A percentile compares a stretch with the other conserved stretches of the same genome.
Evolutionary conservation across 2,113 vertebrate species (phyloP).

Genomic region (Ursus arctos): DNA sequence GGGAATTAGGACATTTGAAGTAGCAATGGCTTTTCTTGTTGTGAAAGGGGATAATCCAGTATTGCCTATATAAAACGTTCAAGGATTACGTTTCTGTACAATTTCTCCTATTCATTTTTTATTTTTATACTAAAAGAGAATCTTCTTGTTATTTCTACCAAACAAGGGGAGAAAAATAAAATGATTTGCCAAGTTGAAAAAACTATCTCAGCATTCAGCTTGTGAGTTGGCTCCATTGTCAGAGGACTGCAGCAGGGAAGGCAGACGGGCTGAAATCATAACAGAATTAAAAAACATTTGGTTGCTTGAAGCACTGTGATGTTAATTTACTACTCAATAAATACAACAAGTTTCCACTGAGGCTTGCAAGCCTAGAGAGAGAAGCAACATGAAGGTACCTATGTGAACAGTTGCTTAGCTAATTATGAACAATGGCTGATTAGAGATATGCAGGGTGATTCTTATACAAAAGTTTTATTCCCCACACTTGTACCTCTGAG

Average conservation of each 20-base stretch:
- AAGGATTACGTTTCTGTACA: not conserved
- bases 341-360: constrained; percentile 78
- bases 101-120: not conserved
- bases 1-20: not conserved
- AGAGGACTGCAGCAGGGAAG: constrained; percentile 45
- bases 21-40: not conserved
- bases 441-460: constrained; percentile 74
- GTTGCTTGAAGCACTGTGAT: constrained; percentile 76
- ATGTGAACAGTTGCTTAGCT: constrained; percentile 75
- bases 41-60: not conserved
- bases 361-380: constrained; percentile 65
- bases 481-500: constrained; percentile 38
- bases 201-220: constrained; percentile 70
- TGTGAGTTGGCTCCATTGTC: constrained; percentile 32
- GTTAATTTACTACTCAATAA: constrained; percentile 85
- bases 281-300: constrained; percentile 79
- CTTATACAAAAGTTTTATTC: constrained; percentile 72
- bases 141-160: constrained; percentile 34
- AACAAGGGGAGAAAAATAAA: not conserved
- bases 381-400: constrained; percentile 74
- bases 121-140: not conserved
- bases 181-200: constrained; percentile 28
- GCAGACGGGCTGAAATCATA: constrained; percentile 66
- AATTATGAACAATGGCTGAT: constrained; percentile 80
- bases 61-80: not conserved